A percentile compares a stretch with the other conserved stretches of the same genome.
Evolutionary conservation across 2,113 vertebrate species (phyloP).

Genomic region (Chionis minor): DNA sequence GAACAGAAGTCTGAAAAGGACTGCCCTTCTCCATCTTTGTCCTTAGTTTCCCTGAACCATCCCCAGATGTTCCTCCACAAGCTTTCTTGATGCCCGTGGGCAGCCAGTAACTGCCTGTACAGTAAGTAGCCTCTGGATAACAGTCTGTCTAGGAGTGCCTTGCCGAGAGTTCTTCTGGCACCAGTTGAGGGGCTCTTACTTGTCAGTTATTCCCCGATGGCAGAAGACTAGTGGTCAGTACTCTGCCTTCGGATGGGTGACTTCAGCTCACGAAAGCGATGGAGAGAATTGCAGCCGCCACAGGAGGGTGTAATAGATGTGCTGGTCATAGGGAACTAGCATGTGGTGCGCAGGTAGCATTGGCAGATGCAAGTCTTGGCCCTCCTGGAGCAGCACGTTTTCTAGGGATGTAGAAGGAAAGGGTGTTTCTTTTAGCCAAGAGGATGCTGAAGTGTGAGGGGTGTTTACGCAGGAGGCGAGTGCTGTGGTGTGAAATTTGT

Average conservation of each 20-base stretch:
- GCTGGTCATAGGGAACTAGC: background rate
- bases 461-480: background rate
- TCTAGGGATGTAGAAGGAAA: background rate
- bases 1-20: too few relatives aligned
- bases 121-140: background rate
- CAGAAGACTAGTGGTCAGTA: background rate
- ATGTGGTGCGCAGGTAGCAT: background rate
- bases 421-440: background rate
- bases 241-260: background rate
- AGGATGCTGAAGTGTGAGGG: background rate
- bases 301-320: too few relatives aligned
- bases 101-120: fast-evolving
- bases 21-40: background rate
- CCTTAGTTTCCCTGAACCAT: background rate
- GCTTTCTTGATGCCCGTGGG: background rate
- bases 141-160: background rate
- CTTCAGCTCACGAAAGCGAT: background rate
- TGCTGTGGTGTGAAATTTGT: background rate
- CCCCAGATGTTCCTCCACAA: background rate
- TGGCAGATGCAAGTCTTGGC: background rate
- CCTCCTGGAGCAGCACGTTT: background rate
- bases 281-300: background rate
- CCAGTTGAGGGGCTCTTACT: background rate
- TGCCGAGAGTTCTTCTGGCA: background rate
- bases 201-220: background rate